phyloP scores from a whole-genome alignment of 2,113 vertebrate genomes.

The Noturus placidus region DNA sequence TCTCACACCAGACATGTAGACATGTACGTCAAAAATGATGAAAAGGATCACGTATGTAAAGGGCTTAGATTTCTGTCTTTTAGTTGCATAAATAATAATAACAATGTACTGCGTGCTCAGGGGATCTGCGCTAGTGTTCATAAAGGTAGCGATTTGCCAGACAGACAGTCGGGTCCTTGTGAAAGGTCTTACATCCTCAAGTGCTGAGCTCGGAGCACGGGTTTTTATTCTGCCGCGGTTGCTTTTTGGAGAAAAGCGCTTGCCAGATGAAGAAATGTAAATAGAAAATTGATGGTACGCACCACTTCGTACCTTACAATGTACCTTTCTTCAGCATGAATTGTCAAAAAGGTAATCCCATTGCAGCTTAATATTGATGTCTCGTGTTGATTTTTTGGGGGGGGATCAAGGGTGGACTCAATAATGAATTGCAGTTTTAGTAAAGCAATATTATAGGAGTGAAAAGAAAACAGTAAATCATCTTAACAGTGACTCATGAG shows the following conservation, averaged over 20 bases:
- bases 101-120: background rate
- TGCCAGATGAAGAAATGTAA: background rate
- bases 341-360: too few relatives aligned
- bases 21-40: conserved; percentile 56
- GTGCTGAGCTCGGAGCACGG: background rate
- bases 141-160: background rate
- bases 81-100: background rate
- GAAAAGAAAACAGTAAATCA: background rate
- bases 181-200: background rate
- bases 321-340: background rate
- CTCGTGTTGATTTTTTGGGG: background rate
- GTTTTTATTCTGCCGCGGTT: background rate
- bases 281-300: background rate
- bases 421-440: background rate
- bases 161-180: background rate
- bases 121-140: background rate
- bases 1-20: conserved; percentile 55
- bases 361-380: background rate
- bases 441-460: background rate
- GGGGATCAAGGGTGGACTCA: background rate
- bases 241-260: background rate
- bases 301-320: too few relatives aligned
- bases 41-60: conserved; percentile 64
- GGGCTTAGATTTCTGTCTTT: conserved; percentile 55
- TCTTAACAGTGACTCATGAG: background rate